Base-by-base conservation (phyloP, 2,797 vertebrate genomes). In the Okamejei kenojei region DNA sequence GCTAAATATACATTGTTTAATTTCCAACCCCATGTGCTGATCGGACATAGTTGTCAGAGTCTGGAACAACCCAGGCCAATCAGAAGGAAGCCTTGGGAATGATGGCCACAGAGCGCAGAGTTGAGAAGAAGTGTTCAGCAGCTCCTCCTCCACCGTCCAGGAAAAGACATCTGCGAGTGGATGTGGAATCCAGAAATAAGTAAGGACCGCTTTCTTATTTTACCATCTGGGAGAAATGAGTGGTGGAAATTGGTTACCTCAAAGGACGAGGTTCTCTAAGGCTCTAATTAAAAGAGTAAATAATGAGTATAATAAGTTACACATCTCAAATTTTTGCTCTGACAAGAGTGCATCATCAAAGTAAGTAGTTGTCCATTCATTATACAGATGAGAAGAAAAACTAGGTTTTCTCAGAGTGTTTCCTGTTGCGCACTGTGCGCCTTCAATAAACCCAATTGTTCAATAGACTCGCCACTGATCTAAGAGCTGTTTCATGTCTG, bases 91-190 rank as follows among this genome's bases (percentile, higher is more conserved):
- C 96, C 77, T 94, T 95, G 90, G 97, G 97, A 94, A 95, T 93
- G 1, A 58, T 93, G 0, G 8, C 95, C 65, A 95, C 95, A 93
- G 96, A 96, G 73, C 94, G 96, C 71, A 93, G 93, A 0, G 94
- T 93, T 17, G 80, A 94, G 19, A 96, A 97, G 94, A 97, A 97
- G 93, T 97, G 99, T 23, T 81, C 97, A 38, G 96, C 97, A 38
- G 96, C 96, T 0, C 97, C 98, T 0, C 97, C 98, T 0, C 97
- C 98, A 35, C 98, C 97, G 0, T 97, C 97, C 0, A 99, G 98
- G 96, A 99, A 97, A 96, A 97, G 97, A 29, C 97, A 99, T 95
- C 94, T 98, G 94, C 97, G 97, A 61, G 96, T 96, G 0, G 98
- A 99, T n/a, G 93, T 93, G 0, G 98, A 98, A 95, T 95, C 96